Evolutionary conservation across 2,797 vertebrate species (phyloP), one percentile per base, ranked within the genome.

Genomic region (Pipistrellus pipistrellus): DNA sequence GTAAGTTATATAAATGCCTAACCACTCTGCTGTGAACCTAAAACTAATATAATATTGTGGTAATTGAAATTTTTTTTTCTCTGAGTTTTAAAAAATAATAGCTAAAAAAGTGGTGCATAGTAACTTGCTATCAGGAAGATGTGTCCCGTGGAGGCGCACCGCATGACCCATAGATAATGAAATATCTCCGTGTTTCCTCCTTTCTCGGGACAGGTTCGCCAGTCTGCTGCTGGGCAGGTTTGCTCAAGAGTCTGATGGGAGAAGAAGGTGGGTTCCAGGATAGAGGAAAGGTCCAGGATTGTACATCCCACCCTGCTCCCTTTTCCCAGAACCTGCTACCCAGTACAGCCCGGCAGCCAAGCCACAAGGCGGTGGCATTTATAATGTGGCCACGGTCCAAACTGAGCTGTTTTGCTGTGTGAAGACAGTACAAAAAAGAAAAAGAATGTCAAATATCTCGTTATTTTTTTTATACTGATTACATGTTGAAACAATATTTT

Each of bases 401-500:
- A 76, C 12, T 38, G 30, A 77, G 27, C 69, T 73, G 10, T 41
- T 18, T 27, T 64, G 2, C 11, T 8, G 12, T 57, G 17, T 55
- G 32, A 93, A 48, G 35, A 27, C n/a, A 38, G 35, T 66, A 46
- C 27, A 35, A 62, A 91, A 93, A 80, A 57, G 23, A 25, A 23
- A 77, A 88, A 75, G 76, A 80, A 81, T 8, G 10, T 8, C 4
- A 68, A 94, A n/a, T 38, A 21, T 27, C 21, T 73, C 62, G 44
- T 48, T 71, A 30, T 25, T 66, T 12, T 10, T 59, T 88, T 88
- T 46, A 90, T 41, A 72, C 41, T 35, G 46, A 77, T 62, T 62
- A 44, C 25, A 64, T 38, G 76, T 13, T 64, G 30, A 90, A 92
- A 78, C 23, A 92, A 76, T 48, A 83, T 85, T 95, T 55, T 35